Evolutionary conservation across 2,797 vertebrate genomes (phyloP).

Genomic region (Miichthys miiuy): DNA sequence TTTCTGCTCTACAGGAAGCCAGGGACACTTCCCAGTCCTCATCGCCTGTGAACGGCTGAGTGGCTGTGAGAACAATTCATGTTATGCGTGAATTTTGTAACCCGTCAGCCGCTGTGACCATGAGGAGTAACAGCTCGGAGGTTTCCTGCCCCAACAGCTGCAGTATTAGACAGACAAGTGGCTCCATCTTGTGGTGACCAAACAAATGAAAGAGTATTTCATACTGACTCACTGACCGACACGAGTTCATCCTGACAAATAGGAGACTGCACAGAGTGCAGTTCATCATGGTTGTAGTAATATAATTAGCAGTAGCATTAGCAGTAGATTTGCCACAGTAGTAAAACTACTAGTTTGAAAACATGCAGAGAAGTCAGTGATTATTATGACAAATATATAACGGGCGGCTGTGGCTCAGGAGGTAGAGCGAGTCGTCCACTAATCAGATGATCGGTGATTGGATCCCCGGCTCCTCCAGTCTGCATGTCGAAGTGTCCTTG

Average conservation of each 20-base stretch:
- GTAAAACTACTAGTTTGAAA: neutral
- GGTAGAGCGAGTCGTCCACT: too few species aligned
- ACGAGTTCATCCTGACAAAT: neutral
- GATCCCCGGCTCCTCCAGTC: too few species aligned
- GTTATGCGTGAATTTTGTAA: neutral
- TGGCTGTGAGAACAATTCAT: neutral
- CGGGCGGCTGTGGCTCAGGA: too few species aligned
- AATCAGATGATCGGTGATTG: too few species aligned
- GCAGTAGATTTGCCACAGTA: neutral
- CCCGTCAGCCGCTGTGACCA: neutral
- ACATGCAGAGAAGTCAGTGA: neutral
- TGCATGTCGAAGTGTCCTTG: too few species aligned
- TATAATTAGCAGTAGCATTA: neutral
- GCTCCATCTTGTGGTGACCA: conserved; percentile 62
- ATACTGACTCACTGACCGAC: neutral
- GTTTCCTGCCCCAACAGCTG: neutral
- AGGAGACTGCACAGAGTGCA: neutral
- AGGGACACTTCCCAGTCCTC: neutral
- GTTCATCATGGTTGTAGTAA: neutral
- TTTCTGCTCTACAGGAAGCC: neutral
- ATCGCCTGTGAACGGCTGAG: neutral
- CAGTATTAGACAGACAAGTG: neutral
- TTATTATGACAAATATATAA: neutral
- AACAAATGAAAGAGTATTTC: too few species aligned
- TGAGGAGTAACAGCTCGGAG: neutral